Conservation (phyloP, 2,113 vertebrate species). For the Lepus europaeus region DNA sequence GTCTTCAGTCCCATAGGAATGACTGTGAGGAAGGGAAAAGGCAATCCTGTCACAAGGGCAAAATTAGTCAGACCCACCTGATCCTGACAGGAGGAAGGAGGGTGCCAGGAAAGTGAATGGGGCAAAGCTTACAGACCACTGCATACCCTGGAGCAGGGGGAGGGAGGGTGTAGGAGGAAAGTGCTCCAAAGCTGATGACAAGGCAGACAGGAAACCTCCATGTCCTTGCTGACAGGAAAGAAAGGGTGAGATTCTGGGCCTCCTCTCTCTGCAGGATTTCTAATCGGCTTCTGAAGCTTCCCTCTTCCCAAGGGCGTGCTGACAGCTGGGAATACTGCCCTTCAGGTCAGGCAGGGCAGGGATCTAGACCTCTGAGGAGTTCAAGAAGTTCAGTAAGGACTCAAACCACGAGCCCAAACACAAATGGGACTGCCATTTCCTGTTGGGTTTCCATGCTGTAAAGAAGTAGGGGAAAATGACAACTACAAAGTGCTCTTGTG, state of each 20-base stretch:
- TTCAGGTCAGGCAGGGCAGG: slow-evolving; percentile 77
- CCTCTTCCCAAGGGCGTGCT: slow-evolving; percentile 70
- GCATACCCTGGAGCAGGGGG: not conserved
- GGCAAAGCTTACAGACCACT: slow-evolving; percentile 14
- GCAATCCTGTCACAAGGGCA: slow-evolving; percentile 15
- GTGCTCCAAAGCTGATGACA: slow-evolving; percentile 71
- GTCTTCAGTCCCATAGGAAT: slow-evolving; percentile 17
- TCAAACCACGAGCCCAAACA: slow-evolving; percentile 74
- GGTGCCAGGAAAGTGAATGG: slow-evolving; percentile 29
- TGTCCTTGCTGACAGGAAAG: slow-evolving; percentile 77
- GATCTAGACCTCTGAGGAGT: slow-evolving; percentile 75
- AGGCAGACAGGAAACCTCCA: slow-evolving; percentile 77
- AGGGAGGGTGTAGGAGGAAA: not conserved
- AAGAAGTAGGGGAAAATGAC: slow-evolving; percentile 73
- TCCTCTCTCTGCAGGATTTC: slow-evolving; percentile 74
- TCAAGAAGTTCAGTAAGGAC: slow-evolving; percentile 74
- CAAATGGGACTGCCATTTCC: slow-evolving; percentile 75
- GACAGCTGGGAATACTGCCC: slow-evolving; percentile 80
- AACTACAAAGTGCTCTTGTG: slow-evolving; percentile 55
- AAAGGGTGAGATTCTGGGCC: slow-evolving; percentile 74
- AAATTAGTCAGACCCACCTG: slow-evolving; percentile 57
- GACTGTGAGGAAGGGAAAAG: slow-evolving; percentile 49
- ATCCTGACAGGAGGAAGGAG: slow-evolving; percentile 48
- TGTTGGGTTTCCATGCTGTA: slow-evolving; percentile 74
- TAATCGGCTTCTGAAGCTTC: slow-evolving; percentile 68